Evolutionary conservation across 2,113 vertebrate genomes (phyloP), one percentile per base, ranked within the genome.

Genomic region (pig (Sus scrofa)): DNA sequence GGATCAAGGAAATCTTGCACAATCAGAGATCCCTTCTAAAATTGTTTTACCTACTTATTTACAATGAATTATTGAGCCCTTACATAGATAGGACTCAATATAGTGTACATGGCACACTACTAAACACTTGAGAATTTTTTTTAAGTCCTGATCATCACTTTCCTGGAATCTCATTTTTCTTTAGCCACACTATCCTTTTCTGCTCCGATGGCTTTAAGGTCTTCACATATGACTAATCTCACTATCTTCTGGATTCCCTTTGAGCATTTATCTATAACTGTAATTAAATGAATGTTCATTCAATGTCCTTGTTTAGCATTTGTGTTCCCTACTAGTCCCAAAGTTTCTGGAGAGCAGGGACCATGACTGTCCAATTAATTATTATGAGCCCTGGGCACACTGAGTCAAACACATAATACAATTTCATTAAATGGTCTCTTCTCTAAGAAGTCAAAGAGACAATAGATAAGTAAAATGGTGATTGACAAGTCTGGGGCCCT

Each of bases 341-440:
- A 78, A 79, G n/a, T n/a, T 70, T 39, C 54, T 50, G 15, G 18
- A 70, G 24, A 83, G 13, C 39, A 54, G 73, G 37, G 56, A 50
- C 16, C 3, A 0, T 52, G 7, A 37, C n/a, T 44, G 22, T 68
- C 30, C 39, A 4, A 13, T 44, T 83, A 44, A 58, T 70, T 83
- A 44, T 27, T 19, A 60, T 1, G n/a, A 30, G 12, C 12, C 15
- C 60, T 12, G 0, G 5, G 24, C 7, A 52, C 18, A 16, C 0
- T 4, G 19, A 1, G 11, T 65, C 30, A 68, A 60, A 71, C 0
- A 16, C 32, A 70, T 34, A 16, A 24, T 15, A 56, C 18, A 37
- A 7, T 37, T 39, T 34, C 60, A 89, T 18, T 62, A 27, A 65
- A 70, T 30, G 60, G 63, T 39, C 13, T 50, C 24, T 58, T 89